A percentile compares a stretch with the other conserved stretches of the same genome.
phyloP scores from a whole-genome alignment of 2,113 vertebrate genomes.

The Catharus bicknelli region DNA sequence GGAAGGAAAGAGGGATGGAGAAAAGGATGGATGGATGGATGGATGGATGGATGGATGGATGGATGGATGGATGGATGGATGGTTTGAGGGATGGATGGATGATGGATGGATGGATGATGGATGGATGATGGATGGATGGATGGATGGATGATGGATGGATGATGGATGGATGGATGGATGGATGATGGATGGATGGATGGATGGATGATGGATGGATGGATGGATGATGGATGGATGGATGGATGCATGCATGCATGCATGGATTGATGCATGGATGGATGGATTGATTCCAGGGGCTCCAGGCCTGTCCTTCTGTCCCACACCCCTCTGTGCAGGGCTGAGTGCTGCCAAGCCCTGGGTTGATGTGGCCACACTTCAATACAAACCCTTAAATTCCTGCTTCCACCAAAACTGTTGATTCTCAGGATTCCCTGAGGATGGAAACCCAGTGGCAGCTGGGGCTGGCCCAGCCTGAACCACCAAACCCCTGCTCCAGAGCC shows the following conservation, averaged over 20 bases:
- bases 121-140: neutral
- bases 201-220: too few species aligned
- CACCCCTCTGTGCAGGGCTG: neutral
- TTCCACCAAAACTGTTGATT: neutral
- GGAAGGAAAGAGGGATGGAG: too few species aligned
- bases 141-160: neutral
- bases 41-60: too few species aligned
- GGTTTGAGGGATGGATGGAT: too few species aligned
- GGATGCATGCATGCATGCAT: too few species aligned
- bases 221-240: too few species aligned
- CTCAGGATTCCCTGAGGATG: too few species aligned
- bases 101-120: too few species aligned
- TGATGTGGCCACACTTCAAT: neutral
- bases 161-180: neutral
- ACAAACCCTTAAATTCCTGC: neutral
- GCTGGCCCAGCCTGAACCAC: neutral
- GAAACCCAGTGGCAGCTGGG: rapidly evolving
- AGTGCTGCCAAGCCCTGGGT: neutral
- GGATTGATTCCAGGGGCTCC: neutral
- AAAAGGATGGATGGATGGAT: too few species aligned
- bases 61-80: too few species aligned
- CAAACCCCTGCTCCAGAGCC: neutral
- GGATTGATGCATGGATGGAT: too few species aligned
- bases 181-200: too few species aligned
- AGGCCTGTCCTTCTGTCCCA: neutral